Conservation (phyloP, 2,113 vertebrate genomes). For the Microcebus murinus region DNA sequence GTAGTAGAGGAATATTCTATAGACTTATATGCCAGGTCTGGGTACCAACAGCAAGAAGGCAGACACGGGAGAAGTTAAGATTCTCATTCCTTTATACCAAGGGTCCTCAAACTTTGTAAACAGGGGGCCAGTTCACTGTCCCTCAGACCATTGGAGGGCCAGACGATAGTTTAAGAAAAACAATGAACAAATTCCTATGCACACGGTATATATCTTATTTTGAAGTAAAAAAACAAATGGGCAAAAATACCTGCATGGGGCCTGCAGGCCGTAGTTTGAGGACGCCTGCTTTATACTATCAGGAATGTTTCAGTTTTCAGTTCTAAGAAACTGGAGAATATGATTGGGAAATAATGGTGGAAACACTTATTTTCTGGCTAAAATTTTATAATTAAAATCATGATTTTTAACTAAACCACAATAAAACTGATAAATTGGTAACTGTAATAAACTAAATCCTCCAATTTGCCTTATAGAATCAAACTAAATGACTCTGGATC, state of each 20-base stretch:
- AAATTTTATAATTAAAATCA: constrained; percentile 2
- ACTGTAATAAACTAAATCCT: not conserved
- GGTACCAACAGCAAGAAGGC: not conserved
- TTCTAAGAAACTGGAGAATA: constrained; percentile 13
- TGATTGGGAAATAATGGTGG: not conserved
- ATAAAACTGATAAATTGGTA: not conserved
- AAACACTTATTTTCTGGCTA: not conserved
- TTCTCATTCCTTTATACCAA: not conserved
- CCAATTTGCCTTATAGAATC: not conserved
- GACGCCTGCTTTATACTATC: not conserved
- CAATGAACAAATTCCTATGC: too few species aligned
- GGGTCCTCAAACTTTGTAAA: too few species aligned
- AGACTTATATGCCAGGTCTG: not conserved
- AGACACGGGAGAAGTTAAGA: not conserved
- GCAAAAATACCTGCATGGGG: too few species aligned
- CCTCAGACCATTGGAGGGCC: too few species aligned
- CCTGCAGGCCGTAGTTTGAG: too few species aligned
- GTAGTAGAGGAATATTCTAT: not conserved
- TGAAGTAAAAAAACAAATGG: too few species aligned
- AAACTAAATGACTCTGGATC: not conserved
- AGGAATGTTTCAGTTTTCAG: not conserved
- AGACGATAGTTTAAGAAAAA: too few species aligned
- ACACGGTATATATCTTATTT: too few species aligned
- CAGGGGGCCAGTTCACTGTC: too few species aligned
- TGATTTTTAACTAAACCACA: constrained; percentile 49